Conservation (phyloP, 2,113 vertebrate genomes). For the Orycteropus afer region DNA sequence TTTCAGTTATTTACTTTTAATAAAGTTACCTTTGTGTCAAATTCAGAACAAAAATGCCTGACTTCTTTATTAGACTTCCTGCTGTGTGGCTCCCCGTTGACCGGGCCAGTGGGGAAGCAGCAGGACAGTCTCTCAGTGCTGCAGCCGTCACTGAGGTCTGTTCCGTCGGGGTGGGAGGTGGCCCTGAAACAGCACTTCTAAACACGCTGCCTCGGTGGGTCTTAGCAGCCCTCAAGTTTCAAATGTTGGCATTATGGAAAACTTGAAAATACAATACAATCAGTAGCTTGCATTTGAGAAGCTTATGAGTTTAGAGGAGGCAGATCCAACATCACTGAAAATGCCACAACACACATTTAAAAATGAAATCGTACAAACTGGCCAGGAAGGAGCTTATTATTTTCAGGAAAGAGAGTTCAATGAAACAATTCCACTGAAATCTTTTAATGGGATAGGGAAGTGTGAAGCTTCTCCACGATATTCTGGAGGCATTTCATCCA, state of each 20-base stretch:
- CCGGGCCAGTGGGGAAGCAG: background rate
- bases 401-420: background rate
- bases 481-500: background rate
- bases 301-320: background rate
- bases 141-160: background rate
- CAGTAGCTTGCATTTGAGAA: conserved; percentile 36
- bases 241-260: background rate
- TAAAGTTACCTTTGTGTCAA: conserved; percentile 59
- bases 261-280: background rate
- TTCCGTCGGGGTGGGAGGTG: background rate
- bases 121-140: background rate
- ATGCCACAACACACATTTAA: background rate
- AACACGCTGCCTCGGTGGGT: background rate
- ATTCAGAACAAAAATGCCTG: background rate
- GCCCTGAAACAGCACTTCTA: background rate
- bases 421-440: background rate
- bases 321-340: background rate
- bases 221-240: background rate
- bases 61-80: background rate
- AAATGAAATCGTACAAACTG: background rate
- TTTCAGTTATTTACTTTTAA: conserved; percentile 54
- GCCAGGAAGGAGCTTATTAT: background rate
- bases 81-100: background rate
- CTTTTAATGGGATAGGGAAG: background rate
- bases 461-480: background rate